A percentile compares a stretch with the other conserved stretches of the same genome.
Evolutionary conservation across 2,113 vertebrate genomes (phyloP).

Genomic region (Sander vitreus): DNA sequence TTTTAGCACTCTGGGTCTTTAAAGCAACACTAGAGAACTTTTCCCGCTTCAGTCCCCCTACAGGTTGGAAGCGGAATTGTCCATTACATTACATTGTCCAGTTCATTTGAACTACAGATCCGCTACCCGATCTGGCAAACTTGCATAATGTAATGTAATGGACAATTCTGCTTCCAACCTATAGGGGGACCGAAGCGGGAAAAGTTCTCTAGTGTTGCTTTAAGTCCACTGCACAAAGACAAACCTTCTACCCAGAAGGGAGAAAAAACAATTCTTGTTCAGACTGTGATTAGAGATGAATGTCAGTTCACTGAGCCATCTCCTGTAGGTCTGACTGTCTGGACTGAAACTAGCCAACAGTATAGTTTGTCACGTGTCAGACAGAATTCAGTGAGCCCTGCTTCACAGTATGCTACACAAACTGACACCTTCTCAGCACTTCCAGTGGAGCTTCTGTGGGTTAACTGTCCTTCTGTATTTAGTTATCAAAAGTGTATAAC

Average conservation of each 20-base stretch:
- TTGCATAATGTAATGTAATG: too few relatives aligned
- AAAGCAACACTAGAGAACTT: too few relatives aligned
- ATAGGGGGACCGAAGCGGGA: too few relatives aligned
- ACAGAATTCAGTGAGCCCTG: neutral
- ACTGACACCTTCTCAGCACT: neutral
- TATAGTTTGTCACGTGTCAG: neutral
- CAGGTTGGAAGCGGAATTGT: too few relatives aligned
- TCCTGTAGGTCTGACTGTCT: neutral
- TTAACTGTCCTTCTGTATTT: neutral
- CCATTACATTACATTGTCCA: too few relatives aligned
- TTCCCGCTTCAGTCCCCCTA: too few relatives aligned
- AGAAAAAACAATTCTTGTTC: neutral
- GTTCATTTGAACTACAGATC: too few relatives aligned
- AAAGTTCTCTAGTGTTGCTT: too few relatives aligned
- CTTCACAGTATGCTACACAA: neutral
- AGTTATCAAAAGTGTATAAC: neutral
- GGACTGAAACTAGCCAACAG: neutral
- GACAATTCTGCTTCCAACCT: too few relatives aligned
- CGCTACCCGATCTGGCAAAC: too few relatives aligned
- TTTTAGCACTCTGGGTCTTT: too few relatives aligned
- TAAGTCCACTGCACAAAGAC: neutral
- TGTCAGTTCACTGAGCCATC: neutral
- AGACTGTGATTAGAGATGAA: conserved; percentile 1
- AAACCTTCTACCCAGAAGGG: too few relatives aligned
- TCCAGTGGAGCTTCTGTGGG: neutral